Evolutionary conservation across 2,888 invertebrate genomes (phyloP), one percentile per base, ranked within the genome.

Genomic region (Philaethria dido): DNA sequence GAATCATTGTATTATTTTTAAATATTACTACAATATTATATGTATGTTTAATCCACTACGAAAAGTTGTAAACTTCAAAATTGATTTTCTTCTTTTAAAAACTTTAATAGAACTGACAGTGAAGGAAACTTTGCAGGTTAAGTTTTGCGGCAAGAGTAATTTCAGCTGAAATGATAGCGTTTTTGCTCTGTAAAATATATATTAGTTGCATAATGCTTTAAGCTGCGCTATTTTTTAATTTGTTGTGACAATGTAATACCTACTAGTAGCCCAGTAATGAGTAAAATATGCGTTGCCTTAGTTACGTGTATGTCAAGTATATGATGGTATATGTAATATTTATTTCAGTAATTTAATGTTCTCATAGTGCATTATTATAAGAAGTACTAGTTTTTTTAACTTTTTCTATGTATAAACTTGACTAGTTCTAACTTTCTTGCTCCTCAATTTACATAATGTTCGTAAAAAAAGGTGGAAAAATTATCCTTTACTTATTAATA

Each of bases 61-160:
- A 42, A 42, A 25, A 57, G 9, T 42, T 22, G 9, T 11, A 22
- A 42, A 42, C 39, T 57, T 42, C 42, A 22, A 57, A 57, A 57
- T 57, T 22, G n/a, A 42, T 42, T 57, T 57, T 57, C 16, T 57
- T 57, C 52, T 42, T 42, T 57, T 42, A 57, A 42, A 45, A 57
- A 57, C 57, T 42, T 42, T 42, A 42, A 57, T 57, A 42, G 57
- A 57, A 16, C 39, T 57, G 57, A 42, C 57, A 42, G 42, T n/a
- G 11, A 57, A n/a, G 39, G 16, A 42, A 57, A 57, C 39, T 57
- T 57, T 57, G 22, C 22, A 39, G 22, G 42, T 22, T 57, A 42
- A 42, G 25, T 22, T 57, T 57, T 57, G 9, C 57, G 39, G 39
- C 39, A 55, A 55, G 22, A 4, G 55, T 39, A 14, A 22, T 39